Evolutionary conservation across 2,113 vertebrate genomes (phyloP), one percentile per base, ranked within the genome.

Genomic region (Pholis gunnellus): DNA sequence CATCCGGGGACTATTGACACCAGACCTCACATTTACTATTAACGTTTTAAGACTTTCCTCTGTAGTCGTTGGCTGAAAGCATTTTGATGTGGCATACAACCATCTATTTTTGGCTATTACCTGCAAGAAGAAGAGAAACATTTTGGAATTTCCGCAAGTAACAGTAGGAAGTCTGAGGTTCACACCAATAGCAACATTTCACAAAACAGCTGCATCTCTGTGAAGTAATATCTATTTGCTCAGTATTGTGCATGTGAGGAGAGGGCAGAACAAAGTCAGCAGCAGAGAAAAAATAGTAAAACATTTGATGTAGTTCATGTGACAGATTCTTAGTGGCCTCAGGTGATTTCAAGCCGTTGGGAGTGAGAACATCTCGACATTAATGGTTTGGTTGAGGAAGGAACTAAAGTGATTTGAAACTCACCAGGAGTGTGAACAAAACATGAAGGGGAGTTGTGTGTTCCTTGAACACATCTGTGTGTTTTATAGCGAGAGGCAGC

Each of bases 401-500:
- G 42, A 44, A 25, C n/a, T 46, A 15, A 66, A 13, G 38, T 17
- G 8, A 48, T 48, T 13, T 48, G 46, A 48, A 48, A 42, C 9
- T 42, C 40, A 42, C 10, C 46, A 44, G 42, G 42, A n/a, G n/a
- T n/a, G n/a, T n/a, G n/a, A 56, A 64, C 61, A 42, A 63, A 84
- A 78, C 70, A 38, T 64, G 7, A 66, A 38, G 56, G 48, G 64
- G 13, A 40, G 72, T 18, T 3, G 15, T 48, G 69, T 65, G 36
- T 25, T 59, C 15, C 36, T 22, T 15, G 40, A 59, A 81, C 73
- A 81, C 80, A 69, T 38, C 67, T 90, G 20, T 79, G 72, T 69
- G 63, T 85, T 48, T 75, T 54, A 80, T 48, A 69, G 67, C 22
- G 50, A 38, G 38, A 31, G n/a, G n/a, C 74, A 52, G 66, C n/a